Evolutionary conservation across 2,113 vertebrate species (phyloP).

Genomic region (Hippocampus mohnikei): DNA sequence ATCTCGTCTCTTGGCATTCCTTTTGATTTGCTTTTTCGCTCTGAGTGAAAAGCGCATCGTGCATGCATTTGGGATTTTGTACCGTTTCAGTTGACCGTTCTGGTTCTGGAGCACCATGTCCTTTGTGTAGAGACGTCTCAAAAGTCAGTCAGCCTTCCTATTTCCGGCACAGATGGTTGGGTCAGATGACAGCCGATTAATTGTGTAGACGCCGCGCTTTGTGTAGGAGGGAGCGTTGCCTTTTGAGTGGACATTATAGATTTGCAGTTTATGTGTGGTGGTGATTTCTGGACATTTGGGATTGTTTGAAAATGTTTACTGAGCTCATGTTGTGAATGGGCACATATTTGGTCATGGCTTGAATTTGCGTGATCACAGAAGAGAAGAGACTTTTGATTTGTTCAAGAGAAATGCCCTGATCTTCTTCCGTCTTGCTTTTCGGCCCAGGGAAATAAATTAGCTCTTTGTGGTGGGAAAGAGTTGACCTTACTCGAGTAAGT

Average conservation of each 20-base stretch:
- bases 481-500: neutral
- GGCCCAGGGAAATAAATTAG: neutral
- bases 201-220: slow-evolving; percentile 11
- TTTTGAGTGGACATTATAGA: neutral
- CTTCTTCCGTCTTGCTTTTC: neutral
- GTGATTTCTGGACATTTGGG: neutral
- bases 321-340: neutral
- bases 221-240: slow-evolving; percentile 27
- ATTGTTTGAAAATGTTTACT: neutral
- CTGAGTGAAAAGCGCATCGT: neutral
- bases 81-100: neutral
- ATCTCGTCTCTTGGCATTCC: neutral
- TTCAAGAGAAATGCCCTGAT: neutral
- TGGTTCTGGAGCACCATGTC: slow-evolving; percentile 1
- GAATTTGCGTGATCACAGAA: neutral
- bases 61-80: neutral
- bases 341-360: neutral
- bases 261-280: neutral
- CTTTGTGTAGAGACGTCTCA: slow-evolving; percentile 41
- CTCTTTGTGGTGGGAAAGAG: neutral
- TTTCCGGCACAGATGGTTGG: slow-evolving; percentile 69
- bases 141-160: slow-evolving; percentile 47
- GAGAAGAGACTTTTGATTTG: neutral
- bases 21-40: neutral
- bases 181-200: slow-evolving; percentile 58